phyloP scores from a whole-genome alignment of 2,113 vertebrate genomes.

The Odontesthes bonariensis region DNA sequence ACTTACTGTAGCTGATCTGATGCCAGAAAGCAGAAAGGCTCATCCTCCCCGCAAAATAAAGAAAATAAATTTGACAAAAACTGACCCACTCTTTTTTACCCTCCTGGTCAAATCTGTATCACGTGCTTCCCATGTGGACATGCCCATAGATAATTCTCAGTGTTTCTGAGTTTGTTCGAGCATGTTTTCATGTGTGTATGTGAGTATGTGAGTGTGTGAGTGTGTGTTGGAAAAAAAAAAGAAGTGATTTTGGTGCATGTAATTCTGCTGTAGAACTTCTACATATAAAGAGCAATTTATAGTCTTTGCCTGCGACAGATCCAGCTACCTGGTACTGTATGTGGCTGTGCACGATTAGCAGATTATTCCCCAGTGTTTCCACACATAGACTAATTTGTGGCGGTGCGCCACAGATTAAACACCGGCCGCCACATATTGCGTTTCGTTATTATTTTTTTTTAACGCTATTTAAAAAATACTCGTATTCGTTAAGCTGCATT shows the following conservation, averaged over 20 bases:
- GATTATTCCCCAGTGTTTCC: too few relatives aligned
- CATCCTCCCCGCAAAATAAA: constrained; percentile 24
- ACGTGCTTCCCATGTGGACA: constrained; percentile 2
- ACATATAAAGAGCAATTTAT: constrained; percentile 56
- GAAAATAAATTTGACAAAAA: constrained; percentile 52
- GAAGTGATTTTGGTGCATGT: background rate
- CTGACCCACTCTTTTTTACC: constrained; percentile 9
- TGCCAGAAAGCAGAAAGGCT: constrained; percentile 18
- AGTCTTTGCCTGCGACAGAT: constrained; percentile 48
- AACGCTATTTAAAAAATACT: too few relatives aligned
- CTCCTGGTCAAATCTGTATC: constrained; percentile 34
- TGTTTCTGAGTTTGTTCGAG: constrained; percentile 13
- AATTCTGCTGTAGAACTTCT: constrained; percentile 32
- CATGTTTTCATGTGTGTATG: background rate
- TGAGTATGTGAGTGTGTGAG: background rate
- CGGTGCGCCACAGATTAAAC: too few relatives aligned
- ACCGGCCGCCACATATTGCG: too few relatives aligned
- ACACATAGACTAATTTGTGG: too few relatives aligned
- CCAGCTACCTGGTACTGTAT: constrained; percentile 44
- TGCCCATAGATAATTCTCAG: background rate
- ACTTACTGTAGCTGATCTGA: constrained; percentile 40
- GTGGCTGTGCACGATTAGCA: constrained; percentile 46
- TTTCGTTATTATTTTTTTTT: too few relatives aligned
- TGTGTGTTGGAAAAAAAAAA: constrained; percentile 22
- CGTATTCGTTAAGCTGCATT: too few relatives aligned